Evolutionary conservation across 2,113 vertebrate species (phyloP).

Genomic region (Pristiophorus japonicus): DNA sequence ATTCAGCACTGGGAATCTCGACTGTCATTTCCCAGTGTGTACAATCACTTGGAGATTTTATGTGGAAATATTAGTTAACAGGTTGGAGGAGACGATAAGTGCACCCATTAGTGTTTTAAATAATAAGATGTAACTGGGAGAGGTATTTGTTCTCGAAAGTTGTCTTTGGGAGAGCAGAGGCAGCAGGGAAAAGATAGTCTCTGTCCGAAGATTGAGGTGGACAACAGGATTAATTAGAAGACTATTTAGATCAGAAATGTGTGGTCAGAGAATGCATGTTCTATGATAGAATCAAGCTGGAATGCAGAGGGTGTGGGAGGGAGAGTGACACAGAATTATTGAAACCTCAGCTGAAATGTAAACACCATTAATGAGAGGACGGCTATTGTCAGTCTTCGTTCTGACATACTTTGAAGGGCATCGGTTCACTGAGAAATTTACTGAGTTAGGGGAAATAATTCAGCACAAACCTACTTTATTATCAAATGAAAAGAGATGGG

Average conservation of each 20-base stretch:
- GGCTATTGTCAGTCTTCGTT: not conserved
- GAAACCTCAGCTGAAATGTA: not conserved
- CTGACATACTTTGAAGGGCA: too few species aligned
- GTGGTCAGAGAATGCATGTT: not conserved
- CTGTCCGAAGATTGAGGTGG: not conserved
- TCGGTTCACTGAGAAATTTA: not conserved
- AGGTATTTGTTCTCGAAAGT: not conserved
- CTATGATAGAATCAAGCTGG: not conserved
- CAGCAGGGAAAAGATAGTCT: not conserved
- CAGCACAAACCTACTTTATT: not conserved
- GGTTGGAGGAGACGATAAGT: too few species aligned
- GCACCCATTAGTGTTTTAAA: not conserved
- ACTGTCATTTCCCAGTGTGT: too few species aligned
- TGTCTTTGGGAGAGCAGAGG: not conserved
- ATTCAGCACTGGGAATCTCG: too few species aligned
- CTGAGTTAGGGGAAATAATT: not conserved
- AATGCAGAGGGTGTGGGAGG: not conserved
- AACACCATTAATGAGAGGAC: not conserved
- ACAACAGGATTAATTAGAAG: not conserved
- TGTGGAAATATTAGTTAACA: too few species aligned
- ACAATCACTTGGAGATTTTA: too few species aligned
- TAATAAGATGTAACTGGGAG: not conserved
- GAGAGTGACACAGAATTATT: not conserved
- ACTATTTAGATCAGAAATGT: not conserved
- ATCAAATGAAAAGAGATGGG: not conserved